Evolutionary conservation across 1,140 invertebrate genomes (phyloP), one percentile per base, ranked within the genome.

Genomic region (Pollicipes pollicipes): DNA sequence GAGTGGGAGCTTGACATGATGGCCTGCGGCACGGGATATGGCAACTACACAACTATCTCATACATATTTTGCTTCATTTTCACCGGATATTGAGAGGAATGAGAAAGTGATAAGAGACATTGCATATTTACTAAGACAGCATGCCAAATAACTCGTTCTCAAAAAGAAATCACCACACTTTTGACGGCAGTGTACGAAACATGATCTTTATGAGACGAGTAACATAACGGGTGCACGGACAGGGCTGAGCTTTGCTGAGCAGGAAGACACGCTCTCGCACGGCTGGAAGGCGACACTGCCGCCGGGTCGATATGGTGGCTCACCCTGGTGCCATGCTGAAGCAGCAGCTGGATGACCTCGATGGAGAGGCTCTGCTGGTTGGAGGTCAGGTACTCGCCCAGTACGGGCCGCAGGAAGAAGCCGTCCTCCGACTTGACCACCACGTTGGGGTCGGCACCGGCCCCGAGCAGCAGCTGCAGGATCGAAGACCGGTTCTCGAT

Each of bases 301-400:
- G 90, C 90, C 75, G 88, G 86, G 82, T 90, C 90, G 86, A 90
- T 89, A 83, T 90, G 85, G 27, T 73, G 67, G 76, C 79, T 79
- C 75, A 87, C 88, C 77, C 85, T 85, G 0, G 91, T 90, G 0
- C 91, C 91, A 77, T 92, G 87, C 76, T 85, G 84, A 0, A 95
- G 80, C 35, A 95, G 78, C n/a, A 91, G 73, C 0, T 83, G 80
- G 0, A 94, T 84, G 4, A 93, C 83, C 17, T 86, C 83, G 0
- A 83, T 80, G 30, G 84, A 84, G 0, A 88, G 88, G 21, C 86
- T 83, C 37, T 85, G 45, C 45, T 24, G 82, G 74, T 89, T 90
- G 68, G 88, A 88, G 3, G 88, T 86, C 0, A 95, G 82, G 77
- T 94, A 93, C 78, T 94, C 91, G 0, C 89, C 88, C 0, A 95